phyloP scores from a whole-genome alignment of 2,113 vertebrate species.

The Platysternon megacephalum region DNA sequence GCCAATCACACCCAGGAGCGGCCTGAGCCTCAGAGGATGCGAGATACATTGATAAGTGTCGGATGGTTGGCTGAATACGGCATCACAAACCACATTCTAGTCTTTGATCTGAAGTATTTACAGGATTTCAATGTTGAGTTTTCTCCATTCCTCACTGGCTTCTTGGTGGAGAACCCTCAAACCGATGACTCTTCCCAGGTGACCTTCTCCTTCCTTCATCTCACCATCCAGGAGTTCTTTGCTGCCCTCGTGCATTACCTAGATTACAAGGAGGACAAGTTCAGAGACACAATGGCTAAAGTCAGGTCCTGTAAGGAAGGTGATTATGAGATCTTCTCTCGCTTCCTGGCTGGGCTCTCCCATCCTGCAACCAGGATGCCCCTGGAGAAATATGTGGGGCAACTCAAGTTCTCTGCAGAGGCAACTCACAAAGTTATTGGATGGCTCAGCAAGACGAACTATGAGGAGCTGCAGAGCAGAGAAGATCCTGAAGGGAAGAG shows the following conservation, averaged over 20 bases:
- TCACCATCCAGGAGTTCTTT: conserved; percentile 76
- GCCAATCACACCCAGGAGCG: conserved; percentile 42
- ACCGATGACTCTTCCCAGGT: not conserved
- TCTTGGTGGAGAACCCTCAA: conserved; percentile 46
- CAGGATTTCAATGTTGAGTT: conserved; percentile 32
- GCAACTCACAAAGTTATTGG: not conserved
- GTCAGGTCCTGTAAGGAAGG: not conserved
- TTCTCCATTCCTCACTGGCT: not conserved
- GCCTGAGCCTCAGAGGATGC: conserved; percentile 14
- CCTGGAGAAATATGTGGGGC: conserved; percentile 60
- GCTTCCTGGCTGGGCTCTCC: conserved; percentile 77
- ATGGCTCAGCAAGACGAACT: not conserved
- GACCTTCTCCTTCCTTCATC: conserved; percentile 72
- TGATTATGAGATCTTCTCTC: conserved; percentile 39
- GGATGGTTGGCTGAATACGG: not conserved
- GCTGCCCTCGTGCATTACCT: conserved; percentile 73
- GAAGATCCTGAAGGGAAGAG: not conserved
- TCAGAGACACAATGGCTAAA: conserved; percentile 38
- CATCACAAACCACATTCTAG: not conserved
- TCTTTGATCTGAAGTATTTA: conserved; percentile 52
- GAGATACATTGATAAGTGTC: conserved; percentile 49
- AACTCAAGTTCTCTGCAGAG: not conserved
- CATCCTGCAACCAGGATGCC: conserved; percentile 52
- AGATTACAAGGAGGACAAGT: conserved; percentile 10
- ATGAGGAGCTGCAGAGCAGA: conserved; percentile 48